phyloP scores from a whole-genome alignment of 2,888 invertebrate species.

The Cyrtodaria siliqua region DNA sequence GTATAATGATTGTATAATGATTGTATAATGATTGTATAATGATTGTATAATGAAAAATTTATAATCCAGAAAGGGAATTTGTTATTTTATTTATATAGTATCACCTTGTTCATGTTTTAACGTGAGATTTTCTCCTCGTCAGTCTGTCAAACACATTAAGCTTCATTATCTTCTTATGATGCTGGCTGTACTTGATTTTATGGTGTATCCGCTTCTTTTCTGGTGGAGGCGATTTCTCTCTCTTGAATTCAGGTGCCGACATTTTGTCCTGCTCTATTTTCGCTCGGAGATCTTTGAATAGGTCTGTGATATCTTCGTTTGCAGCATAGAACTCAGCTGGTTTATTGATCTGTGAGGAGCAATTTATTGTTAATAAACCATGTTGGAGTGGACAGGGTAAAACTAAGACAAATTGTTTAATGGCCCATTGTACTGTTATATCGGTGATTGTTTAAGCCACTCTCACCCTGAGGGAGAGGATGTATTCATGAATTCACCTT shows the following conservation, averaged over 20 bases:
- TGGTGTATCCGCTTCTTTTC: constrained; percentile 34
- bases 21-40: no score
- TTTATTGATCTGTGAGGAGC: constrained; percentile 68
- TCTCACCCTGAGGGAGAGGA: no score
- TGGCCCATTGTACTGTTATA: no score
- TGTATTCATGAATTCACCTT: no score
- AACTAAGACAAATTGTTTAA: no score
- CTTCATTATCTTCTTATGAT: constrained; percentile 68
- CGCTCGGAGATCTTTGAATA: not conserved
- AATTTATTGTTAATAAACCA: no score
- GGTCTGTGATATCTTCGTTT: constrained; percentile 48
- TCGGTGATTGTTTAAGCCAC: no score
- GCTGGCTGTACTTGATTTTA: constrained; percentile 65
- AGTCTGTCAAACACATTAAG: constrained; percentile 75
- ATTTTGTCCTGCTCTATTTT: not conserved
- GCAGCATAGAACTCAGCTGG: constrained; percentile 67
- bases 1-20: no score
- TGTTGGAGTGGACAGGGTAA: no score
- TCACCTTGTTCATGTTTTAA: not conserved
- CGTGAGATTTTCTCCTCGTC: constrained; percentile 39
- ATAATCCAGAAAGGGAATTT: no score
- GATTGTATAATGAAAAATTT: no score
- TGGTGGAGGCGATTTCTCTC: not conserved
- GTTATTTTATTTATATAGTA: no score
- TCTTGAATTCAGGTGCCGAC: not conserved